A percentile compares a stretch with the other conserved stretches of the same genome.
Conservation (phyloP, 2,888 invertebrate genomes). For the Punctoribates punctum region DNA sequence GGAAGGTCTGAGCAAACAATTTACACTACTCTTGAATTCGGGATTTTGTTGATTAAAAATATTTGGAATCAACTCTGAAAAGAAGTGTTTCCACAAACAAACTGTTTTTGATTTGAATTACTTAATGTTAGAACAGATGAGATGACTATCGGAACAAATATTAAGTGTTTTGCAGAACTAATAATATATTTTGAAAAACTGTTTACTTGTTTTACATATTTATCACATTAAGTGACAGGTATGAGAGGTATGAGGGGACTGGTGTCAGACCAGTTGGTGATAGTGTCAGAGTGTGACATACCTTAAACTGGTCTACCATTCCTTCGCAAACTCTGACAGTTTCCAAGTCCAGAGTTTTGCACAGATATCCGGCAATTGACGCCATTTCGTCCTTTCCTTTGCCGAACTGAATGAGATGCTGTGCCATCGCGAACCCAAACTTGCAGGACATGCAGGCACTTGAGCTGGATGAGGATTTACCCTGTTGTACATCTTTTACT, state of each 20-base stretch:
- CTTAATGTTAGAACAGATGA: background rate
- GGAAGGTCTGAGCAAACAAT: background rate
- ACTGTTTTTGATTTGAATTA: too few species aligned
- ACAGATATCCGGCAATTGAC: constrained; percentile 43
- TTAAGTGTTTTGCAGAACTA: background rate
- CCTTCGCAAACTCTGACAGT: constrained; percentile 47
- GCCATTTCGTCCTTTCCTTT: constrained; percentile 47
- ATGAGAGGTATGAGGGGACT: background rate
- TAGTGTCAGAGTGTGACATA: constrained; percentile 41
- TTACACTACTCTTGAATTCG: background rate
- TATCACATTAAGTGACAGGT: too few species aligned
- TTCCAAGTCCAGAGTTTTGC: constrained; percentile 45
- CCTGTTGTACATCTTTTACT: constrained; percentile 38
- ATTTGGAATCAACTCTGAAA: background rate
- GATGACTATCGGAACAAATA: background rate
- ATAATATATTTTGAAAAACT: too few species aligned
- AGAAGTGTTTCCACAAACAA: background rate
- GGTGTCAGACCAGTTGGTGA: background rate
- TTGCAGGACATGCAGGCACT: constrained; percentile 44
- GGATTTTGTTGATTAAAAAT: background rate
- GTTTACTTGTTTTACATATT: too few species aligned
- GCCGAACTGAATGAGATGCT: constrained; percentile 46
- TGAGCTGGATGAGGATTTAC: constrained; percentile 22
- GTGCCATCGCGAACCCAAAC: constrained; percentile 45
- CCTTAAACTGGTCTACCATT: constrained; percentile 46